These are phyloP conservation scores for Abscondita cerata DNA, from an alignment of 2,888 invertebrate genomes.

Conservation along the genomic window DNA sequence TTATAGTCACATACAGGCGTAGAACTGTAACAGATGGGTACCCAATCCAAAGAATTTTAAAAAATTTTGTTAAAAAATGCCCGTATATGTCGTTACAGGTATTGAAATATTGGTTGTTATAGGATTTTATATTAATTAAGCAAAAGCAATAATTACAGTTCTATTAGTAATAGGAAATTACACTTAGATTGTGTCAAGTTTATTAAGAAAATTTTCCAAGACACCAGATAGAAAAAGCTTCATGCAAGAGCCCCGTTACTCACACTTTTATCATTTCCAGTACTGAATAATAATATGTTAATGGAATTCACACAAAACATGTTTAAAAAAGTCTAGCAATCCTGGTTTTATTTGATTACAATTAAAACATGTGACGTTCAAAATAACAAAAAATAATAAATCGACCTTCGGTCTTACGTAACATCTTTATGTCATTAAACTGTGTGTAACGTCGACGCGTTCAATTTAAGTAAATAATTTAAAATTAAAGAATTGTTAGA, in stretches of 20 bases:
- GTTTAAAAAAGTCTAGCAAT: background rate
- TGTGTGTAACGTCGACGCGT: too few species aligned
- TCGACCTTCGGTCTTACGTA: too few species aligned
- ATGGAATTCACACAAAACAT: too few species aligned
- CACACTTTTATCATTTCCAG: constrained; percentile 9
- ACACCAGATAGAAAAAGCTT: constrained; percentile 22
- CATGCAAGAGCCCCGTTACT: constrained; percentile 34
- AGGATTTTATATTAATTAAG: background rate
- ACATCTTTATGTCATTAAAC: background rate
- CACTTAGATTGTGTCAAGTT: background rate
- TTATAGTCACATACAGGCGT: constrained; percentile 1
- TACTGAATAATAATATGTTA: background rate
- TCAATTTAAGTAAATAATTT: too few species aligned
- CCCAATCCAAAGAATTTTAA: constrained; percentile 4
- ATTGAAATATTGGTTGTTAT: background rate
- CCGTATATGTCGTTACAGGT: background rate
- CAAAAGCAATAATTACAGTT: constrained; percentile 6
- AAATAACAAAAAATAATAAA: background rate
- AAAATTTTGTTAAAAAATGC: background rate
- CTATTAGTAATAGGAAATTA: background rate
- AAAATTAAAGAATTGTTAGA: too few species aligned
- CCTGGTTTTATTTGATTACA: too few species aligned
- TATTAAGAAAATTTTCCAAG: background rate
- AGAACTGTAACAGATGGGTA: constrained; percentile 4
- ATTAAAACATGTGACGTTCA: background rate